phyloP scores from a whole-genome alignment of 64 coral and sea anemone genomes.

The Montipora cactus region DNA sequence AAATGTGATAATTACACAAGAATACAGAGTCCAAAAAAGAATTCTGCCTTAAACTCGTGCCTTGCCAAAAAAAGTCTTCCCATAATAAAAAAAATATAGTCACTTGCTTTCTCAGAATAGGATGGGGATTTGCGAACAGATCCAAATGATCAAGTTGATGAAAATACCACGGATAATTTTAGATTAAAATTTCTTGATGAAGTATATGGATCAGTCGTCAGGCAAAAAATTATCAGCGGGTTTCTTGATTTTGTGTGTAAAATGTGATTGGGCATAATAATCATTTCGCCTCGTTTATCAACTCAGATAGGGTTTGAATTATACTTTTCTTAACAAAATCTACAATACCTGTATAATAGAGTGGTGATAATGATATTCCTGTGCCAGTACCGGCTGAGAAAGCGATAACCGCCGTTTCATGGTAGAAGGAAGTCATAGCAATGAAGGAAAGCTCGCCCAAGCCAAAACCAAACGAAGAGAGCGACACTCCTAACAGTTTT shows the following conservation, averaged over 20 bases:
- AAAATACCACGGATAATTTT: no score
- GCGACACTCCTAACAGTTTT: slow-evolving; percentile 70
- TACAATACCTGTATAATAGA: slow-evolving; percentile 88
- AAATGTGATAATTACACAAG: no score
- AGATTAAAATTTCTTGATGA: no score
- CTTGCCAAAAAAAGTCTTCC: no score
- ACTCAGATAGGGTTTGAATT: not conserved
- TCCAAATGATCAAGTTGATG: no score
- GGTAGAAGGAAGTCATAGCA: slow-evolving; percentile 90
- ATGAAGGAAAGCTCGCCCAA: slow-evolving; percentile 91
- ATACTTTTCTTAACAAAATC: not conserved
- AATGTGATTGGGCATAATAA: not conserved
- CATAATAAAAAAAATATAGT: no score
- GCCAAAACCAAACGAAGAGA: slow-evolving; percentile 87
- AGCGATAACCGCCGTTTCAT: slow-evolving; percentile 73
- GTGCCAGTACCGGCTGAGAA: slow-evolving; percentile 87
- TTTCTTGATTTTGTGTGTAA: not conserved
- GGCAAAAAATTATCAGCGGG: no score
- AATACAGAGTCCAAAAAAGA: no score
- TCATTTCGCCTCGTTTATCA: not conserved
- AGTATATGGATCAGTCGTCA: no score
- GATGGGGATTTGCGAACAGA: no score
- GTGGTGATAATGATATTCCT: slow-evolving; percentile 80
- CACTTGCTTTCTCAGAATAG: no score
- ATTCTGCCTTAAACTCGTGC: no score